A percentile compares a stretch with the other conserved stretches of the same genome.
Evolutionary conservation across 2,113 vertebrate genomes (phyloP).

Genomic region (Syngnathus floridae): DNA sequence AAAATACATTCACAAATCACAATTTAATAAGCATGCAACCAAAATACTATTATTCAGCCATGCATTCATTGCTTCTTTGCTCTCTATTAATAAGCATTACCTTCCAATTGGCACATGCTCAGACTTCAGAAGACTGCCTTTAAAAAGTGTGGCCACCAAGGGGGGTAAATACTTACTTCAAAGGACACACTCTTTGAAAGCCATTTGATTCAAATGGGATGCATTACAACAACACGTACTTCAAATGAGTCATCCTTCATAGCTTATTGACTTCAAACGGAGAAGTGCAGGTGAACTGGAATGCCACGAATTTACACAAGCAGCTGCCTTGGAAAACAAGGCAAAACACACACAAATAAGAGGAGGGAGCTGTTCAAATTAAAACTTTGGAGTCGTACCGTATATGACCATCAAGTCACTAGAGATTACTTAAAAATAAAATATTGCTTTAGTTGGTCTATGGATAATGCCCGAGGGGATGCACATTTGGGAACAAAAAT

Average conservation of each 20-base stretch:
- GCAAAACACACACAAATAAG: background rate
- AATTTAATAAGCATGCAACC: conserved; percentile 39
- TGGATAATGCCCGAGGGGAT: background rate
- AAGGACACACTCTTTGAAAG: conserved; percentile 59
- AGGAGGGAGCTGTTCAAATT: background rate
- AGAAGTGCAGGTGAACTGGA: conserved; percentile 31
- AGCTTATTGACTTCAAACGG: conserved; percentile 58
- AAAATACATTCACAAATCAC: conserved; percentile 14
- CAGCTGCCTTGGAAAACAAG: background rate
- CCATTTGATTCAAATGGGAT: conserved; percentile 53
- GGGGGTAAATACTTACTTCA: conserved; percentile 53
- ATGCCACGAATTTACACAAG: conserved; percentile 7
- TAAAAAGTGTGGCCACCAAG: conserved; percentile 40
- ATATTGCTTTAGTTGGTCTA: background rate
- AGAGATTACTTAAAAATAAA: background rate
- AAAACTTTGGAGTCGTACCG: background rate
- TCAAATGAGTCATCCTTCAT: conserved; percentile 60
- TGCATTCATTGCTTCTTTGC: conserved; percentile 39
- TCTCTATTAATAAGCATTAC: conserved; percentile 51
- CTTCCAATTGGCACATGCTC: conserved; percentile 52
- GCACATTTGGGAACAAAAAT: background rate
- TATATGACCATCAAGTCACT: background rate
- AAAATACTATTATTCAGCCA: conserved; percentile 32
- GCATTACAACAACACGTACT: conserved; percentile 53
- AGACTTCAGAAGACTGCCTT: conserved; percentile 52